These are phyloP conservation scores for Nomada ferruginata DNA, from an alignment of 2,888 invertebrate genomes.

Conservation along the genomic window DNA sequence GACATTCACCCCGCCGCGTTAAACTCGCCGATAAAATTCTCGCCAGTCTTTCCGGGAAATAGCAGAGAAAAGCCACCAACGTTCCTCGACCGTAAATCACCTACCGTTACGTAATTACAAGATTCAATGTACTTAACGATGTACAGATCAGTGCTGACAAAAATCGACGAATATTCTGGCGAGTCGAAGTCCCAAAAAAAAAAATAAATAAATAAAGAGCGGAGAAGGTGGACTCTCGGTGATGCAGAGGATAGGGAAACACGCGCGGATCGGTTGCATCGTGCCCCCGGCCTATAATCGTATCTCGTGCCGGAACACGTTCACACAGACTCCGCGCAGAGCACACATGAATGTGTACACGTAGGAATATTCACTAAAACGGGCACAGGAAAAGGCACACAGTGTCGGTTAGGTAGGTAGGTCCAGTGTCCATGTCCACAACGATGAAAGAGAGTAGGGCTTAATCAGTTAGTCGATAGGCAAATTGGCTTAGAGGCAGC, in stretches of 20 bases:
- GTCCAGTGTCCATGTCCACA: constrained; percentile 57
- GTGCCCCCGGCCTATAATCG: constrained; percentile 20
- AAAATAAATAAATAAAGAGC: no score
- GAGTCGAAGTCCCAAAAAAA: not conserved
- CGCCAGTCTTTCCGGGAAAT: no score
- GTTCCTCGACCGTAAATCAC: not conserved
- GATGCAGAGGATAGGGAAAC: not conserved
- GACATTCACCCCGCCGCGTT: no score
- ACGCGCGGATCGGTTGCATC: not conserved
- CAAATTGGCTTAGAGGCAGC: constrained; percentile 83
- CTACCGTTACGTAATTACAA: constrained; percentile 14
- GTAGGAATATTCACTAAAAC: not conserved
- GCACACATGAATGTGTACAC: not conserved
- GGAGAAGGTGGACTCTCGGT: not conserved
- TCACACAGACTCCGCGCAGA: not conserved
- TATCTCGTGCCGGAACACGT: constrained; percentile 22
- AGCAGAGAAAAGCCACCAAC: not conserved
- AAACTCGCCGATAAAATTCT: no score
- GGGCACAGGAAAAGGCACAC: not conserved
- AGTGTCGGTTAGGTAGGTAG: constrained; percentile 1
- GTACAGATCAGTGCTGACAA: not conserved
- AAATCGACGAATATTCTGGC: no score
- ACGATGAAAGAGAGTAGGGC: constrained; percentile 81
- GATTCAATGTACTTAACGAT: not conserved
- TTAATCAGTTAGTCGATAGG: constrained; percentile 84